Evolutionary conservation across 2,113 vertebrate genomes (phyloP).

Genomic region (Nothoprocta perdicaria): DNA sequence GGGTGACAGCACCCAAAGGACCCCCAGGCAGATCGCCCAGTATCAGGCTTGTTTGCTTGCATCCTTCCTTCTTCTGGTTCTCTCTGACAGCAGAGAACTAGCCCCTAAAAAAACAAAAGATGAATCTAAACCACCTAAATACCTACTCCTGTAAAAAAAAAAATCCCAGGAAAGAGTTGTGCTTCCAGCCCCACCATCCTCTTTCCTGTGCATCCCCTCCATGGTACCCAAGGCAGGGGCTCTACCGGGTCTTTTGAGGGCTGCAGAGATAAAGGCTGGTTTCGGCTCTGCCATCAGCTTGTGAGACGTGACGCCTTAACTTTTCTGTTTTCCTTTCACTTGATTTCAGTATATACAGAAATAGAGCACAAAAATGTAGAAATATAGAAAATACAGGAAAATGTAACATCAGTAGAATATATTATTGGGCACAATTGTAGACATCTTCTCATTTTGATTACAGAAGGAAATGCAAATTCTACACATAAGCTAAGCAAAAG

Average conservation of each 20-base stretch:
- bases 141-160: not conserved
- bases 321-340: not conserved
- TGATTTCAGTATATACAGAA: not conserved
- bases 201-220: not conserved
- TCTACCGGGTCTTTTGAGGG: not conserved
- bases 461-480: not conserved
- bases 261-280: not conserved
- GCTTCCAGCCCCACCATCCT: not conserved
- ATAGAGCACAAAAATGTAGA: too few relatives aligned
- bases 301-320: not conserved
- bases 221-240: not conserved
- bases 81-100: not conserved
- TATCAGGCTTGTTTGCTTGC: not conserved
- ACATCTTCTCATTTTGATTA: not conserved
- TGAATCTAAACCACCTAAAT: not conserved
- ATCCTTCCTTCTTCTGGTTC: not conserved
- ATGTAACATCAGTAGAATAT: too few relatives aligned
- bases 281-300: not conserved
- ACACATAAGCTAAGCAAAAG: not conserved
- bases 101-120: not conserved
- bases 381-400: not conserved
- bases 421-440: not conserved
- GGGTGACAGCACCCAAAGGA: not conserved
- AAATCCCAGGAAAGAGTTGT: not conserved
- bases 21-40: not conserved